A percentile compares a stretch with the other conserved stretches of the same genome.
Conservation (phyloP, 2,888 invertebrate species). For the Cistogaster globosa region DNA sequence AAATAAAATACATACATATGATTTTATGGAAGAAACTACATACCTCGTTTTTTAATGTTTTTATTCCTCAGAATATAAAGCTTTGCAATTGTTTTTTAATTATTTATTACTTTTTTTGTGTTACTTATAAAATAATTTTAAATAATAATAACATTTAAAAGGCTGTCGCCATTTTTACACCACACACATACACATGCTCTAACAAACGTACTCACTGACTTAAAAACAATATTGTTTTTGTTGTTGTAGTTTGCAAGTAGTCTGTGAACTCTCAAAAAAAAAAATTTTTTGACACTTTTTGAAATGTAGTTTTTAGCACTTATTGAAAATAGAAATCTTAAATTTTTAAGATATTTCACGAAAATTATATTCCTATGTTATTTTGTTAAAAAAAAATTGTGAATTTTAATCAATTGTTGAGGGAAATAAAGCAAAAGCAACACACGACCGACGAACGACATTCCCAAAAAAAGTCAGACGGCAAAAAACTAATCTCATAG, state of each 20-base stretch:
- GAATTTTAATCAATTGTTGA: conserved; percentile 14
- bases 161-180: conserved; percentile 70
- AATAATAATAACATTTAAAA: conserved; percentile 44
- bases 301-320: neutral
- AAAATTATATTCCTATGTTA: neutral
- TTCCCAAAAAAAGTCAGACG: conserved; percentile 59
- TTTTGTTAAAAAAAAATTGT: neutral
- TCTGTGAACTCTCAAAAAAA: conserved; percentile 29
- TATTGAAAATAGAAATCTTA: neutral
- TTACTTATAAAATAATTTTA: neutral
- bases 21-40: conserved; percentile 4
- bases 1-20: conserved; percentile 22
- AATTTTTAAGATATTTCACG: neutral
- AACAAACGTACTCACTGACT: conserved; percentile 43
- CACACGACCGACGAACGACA: conserved; percentile 69
- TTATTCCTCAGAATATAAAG: neutral
- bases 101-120: neutral
- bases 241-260: conserved; percentile 59
- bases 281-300: conserved; percentile 21
- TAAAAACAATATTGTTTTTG: conserved; percentile 67
- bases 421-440: conserved; percentile 49
- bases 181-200: conserved; percentile 24
- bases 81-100: conserved; percentile 9
- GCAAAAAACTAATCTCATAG: conserved; percentile 40
- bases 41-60: conserved; percentile 50